These are phyloP conservation scores for Limnephilus lunatus DNA, from an alignment of 2,888 invertebrate species.

Conservation along the genomic window DNA sequence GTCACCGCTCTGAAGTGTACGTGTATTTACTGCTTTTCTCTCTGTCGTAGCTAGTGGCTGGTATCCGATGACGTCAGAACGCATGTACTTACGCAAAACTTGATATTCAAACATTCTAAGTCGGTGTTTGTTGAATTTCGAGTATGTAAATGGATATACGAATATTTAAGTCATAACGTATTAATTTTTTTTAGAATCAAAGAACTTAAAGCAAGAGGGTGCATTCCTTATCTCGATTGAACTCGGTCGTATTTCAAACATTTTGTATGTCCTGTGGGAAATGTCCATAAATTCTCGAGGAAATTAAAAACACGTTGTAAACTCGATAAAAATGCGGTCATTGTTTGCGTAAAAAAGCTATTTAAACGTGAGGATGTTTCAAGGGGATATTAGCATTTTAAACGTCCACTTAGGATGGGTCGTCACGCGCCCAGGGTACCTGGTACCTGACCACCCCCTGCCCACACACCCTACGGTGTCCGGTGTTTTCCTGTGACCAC, in stretches of 20 bases:
- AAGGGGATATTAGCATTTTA: conserved; percentile 75
- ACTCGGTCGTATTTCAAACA: background rate
- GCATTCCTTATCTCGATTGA: conserved; percentile 31
- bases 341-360: conserved; percentile 74
- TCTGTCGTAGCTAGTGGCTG: too few species aligned
- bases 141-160: background rate
- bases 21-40: too few species aligned
- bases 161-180: background rate
- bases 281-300: conserved; percentile 23
- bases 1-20: too few species aligned
- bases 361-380: conserved; percentile 60
- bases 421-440: conserved; percentile 71
- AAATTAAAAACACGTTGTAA: conserved; percentile 48
- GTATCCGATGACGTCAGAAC: too few species aligned
- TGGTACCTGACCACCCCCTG: background rate
- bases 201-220: background rate
- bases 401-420: conserved; percentile 77
- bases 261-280: background rate
- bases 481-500: background rate
- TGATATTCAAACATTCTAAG: too few species aligned
- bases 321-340: conserved; percentile 68
- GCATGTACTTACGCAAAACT: too few species aligned
- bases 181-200: background rate
- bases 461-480: background rate
- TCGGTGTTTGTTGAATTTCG: background rate